A percentile compares a stretch with the other conserved stretches of the same genome.
Evolutionary conservation across 2,888 invertebrate genomes (phyloP).

Genomic region (Vesta saturnalis): DNA sequence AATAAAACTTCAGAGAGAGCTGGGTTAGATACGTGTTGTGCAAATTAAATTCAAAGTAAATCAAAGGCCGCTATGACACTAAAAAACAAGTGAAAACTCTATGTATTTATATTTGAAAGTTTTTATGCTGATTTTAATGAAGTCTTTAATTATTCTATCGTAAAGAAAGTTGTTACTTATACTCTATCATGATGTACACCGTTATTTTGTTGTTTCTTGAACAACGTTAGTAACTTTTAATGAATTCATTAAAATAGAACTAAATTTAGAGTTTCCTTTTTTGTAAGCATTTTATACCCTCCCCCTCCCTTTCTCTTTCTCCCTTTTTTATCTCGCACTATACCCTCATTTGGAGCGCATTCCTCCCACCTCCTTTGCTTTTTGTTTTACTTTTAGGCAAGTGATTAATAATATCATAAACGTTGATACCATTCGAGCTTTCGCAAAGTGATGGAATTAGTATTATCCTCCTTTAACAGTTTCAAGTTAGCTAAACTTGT

Average conservation of each 20-base stretch:
- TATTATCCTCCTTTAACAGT: neutral
- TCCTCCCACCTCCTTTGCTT: neutral
- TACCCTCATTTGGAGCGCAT: neutral
- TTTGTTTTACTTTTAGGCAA: no score
- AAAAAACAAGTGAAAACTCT: neutral
- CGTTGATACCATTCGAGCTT: neutral
- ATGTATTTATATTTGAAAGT: neutral
- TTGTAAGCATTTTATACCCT: no score
- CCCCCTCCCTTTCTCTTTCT: no score
- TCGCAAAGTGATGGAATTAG: neutral
- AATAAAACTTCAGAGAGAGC: neutral
- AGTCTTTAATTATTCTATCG: neutral
- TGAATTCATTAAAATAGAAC: neutral
- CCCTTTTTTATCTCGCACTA: no score
- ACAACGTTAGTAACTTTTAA: neutral
- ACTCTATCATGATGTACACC: neutral
- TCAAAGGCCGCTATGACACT: neutral
- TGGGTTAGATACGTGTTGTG: neutral
- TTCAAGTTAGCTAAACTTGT: neutral
- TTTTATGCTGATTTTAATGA: slow-evolving; percentile 6
- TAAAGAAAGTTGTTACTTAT: neutral
- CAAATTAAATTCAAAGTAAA: slow-evolving; percentile 9
- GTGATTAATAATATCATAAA: neutral
- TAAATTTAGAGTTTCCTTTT: no score
- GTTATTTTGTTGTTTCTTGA: neutral